A percentile compares a stretch with the other conserved stretches of the same genome.
Conservation (phyloP, 2,113 vertebrate species). For the Ammodytes dubius region DNA sequence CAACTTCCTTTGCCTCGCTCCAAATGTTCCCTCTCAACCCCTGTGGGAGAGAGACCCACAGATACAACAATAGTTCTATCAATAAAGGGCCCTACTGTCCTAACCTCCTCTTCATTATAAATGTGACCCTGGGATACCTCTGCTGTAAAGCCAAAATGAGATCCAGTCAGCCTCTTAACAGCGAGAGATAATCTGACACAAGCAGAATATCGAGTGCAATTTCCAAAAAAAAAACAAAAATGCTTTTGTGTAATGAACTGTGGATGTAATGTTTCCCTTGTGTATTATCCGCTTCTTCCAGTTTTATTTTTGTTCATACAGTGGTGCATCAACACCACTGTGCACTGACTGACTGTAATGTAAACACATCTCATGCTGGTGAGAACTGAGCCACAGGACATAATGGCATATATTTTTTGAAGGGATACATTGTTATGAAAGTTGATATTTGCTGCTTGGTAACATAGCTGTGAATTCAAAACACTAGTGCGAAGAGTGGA, state of each 20-base stretch:
- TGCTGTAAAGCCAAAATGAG: constrained; percentile 44
- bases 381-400: not conserved
- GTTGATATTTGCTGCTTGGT: constrained; percentile 59
- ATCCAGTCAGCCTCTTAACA: constrained; percentile 46
- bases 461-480: constrained; percentile 54
- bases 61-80: constrained; percentile 23
- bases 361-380: not conserved
- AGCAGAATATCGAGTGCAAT: constrained; percentile 30
- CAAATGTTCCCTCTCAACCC: constrained; percentile 29
- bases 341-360: not conserved
- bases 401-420: not conserved
- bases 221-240: constrained; percentile 25
- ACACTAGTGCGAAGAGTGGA: constrained; percentile 41
- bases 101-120: constrained; percentile 48
- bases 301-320: constrained; percentile 4
- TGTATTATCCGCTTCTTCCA: not conserved
- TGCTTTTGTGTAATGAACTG: constrained; percentile 24
- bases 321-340: constrained; percentile 17
- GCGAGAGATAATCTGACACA: constrained; percentile 40
- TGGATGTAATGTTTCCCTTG: constrained; percentile 10
- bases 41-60: constrained; percentile 18
- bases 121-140: constrained; percentile 53
- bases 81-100: constrained; percentile 52
- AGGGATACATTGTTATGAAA: constrained; percentile 37
- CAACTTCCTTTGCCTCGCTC: constrained; percentile 39